These are phyloP conservation scores for Lasioglossum oenotherae DNA, from an alignment of 2,888 invertebrate species.

Conservation along the genomic window DNA sequence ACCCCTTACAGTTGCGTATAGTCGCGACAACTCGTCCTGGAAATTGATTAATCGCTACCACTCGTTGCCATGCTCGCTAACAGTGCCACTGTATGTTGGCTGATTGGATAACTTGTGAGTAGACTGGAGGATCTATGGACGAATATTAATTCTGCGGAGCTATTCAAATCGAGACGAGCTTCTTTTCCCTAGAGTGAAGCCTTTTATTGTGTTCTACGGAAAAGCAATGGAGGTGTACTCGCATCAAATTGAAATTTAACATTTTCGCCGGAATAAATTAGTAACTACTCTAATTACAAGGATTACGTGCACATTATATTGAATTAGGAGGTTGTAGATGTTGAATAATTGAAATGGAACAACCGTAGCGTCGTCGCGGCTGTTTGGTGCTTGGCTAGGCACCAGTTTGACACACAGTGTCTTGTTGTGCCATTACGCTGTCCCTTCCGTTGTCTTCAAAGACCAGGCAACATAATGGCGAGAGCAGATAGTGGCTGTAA, in stretches of 20 bases:
- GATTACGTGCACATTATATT: background rate
- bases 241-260: too few relatives aligned
- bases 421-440: background rate
- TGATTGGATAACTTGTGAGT: background rate
- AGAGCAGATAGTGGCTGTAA: background rate
- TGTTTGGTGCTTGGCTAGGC: background rate
- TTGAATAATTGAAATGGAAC: background rate
- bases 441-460: background rate
- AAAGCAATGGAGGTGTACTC: background rate
- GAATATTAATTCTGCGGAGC: background rate
- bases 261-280: background rate
- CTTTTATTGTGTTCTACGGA: background rate
- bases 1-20: background rate
- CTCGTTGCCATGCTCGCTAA: background rate
- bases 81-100: too few relatives aligned
- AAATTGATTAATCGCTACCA: conserved; percentile 31
- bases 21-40: background rate
- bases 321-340: background rate
- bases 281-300: background rate
- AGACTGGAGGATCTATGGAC: background rate
- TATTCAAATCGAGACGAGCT: background rate
- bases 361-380: background rate
- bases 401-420: background rate
- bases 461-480: background rate
- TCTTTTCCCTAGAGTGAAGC: background rate